Evolutionary conservation across 1,140 invertebrate species (phyloP).

Genomic region (Patella vulgata): DNA sequence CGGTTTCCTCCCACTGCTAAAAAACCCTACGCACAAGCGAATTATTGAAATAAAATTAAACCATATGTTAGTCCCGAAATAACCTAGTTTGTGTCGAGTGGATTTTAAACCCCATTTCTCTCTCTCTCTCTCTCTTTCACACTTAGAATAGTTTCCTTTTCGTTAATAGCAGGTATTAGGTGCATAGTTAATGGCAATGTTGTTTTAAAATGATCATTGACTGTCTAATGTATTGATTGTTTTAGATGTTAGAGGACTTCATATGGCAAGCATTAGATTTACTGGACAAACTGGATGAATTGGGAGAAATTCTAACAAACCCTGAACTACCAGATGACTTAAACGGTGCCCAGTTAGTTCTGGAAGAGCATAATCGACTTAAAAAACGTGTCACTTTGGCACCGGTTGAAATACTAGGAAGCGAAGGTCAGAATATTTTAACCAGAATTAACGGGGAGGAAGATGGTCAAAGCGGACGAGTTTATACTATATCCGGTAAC

Average conservation of each 20-base stretch:
- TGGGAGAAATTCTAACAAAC: conserved; percentile 87
- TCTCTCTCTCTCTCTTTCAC: no score
- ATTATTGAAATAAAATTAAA: no score
- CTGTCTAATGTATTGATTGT: no score
- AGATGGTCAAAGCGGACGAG: conserved; percentile 31
- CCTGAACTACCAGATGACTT: conserved; percentile 79
- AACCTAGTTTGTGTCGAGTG: no score
- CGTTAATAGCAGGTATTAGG: no score
- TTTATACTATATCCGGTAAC: conserved; percentile 73
- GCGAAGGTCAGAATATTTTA: conserved; percentile 70
- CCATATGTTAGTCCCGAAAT: no score
- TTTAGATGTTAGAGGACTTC: conserved; percentile 88
- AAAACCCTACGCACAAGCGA: no score
- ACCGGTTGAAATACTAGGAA: conserved; percentile 90
- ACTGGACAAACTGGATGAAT: conserved; percentile 83
- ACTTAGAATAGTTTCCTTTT: no score
- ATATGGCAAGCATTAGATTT: conserved; percentile 93
- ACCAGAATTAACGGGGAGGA: conserved; percentile 56
- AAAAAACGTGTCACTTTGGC: conserved; percentile 93
- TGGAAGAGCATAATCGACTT: conserved; percentile 93
- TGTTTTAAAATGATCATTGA: no score
- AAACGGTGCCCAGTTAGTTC: conserved; percentile 84
- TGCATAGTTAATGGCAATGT: no score
- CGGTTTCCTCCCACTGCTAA: no score
- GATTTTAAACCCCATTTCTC: no score